A percentile compares a stretch with the other conserved stretches of the same genome.
Conservation (phyloP, 2,113 vertebrate genomes). For the Brachypodius melanocephalos region DNA sequence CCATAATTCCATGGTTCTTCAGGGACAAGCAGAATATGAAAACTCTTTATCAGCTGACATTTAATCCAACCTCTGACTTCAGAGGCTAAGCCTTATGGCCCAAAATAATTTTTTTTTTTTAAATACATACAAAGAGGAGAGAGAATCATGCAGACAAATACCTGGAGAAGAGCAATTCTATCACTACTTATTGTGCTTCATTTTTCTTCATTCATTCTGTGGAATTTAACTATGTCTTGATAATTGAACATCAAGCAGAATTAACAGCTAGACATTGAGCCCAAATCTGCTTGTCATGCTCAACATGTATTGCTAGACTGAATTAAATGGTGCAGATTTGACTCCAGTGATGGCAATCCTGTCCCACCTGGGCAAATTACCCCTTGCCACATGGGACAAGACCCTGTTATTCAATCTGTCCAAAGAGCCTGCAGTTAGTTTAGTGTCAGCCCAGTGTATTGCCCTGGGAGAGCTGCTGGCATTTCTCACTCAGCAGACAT, state of each 20-base stretch:
- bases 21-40: background rate
- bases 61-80: background rate
- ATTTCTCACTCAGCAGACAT: background rate
- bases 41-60: background rate
- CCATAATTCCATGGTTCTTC: background rate
- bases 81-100: background rate
- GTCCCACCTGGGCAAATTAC: background rate
- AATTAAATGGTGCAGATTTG: background rate
- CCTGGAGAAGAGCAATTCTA: background rate
- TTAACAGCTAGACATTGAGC: background rate
- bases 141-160: background rate
- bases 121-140: background rate
- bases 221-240: background rate
- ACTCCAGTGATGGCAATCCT: background rate
- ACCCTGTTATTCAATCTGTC: background rate
- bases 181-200: background rate
- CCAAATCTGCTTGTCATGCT: background rate
- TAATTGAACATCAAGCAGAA: background rate
- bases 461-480: background rate
- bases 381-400: accelerated
- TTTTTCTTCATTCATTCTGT: background rate
- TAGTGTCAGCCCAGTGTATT: background rate
- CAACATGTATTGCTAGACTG: background rate
- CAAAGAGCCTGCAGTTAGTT: background rate
- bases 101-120: background rate